Conservation (phyloP, 2,113 vertebrate species). For the Heterocephalus glaber region DNA sequence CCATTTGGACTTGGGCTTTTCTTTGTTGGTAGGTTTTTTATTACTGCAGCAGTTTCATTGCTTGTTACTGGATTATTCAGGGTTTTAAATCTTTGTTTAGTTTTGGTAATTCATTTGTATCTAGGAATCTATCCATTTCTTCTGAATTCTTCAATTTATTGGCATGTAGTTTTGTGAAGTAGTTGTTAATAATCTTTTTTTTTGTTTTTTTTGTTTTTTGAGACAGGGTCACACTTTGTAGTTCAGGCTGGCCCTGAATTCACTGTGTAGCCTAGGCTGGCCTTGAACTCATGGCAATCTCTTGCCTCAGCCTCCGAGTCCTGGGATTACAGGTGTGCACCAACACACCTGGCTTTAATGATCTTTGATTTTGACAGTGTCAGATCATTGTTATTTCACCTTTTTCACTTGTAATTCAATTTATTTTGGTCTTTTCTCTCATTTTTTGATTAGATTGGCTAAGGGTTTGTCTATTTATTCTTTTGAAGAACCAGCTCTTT, state of each 20-base stretch:
- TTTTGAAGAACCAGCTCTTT: neutral
- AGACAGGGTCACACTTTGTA: too few species aligned
- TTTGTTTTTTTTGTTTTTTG: too few species aligned
- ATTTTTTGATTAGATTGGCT: neutral
- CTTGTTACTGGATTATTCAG: neutral
- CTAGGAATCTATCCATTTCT: neutral
- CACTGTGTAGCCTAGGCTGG: too few species aligned
- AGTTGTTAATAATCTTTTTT: neutral
- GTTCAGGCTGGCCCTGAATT: too few species aligned
- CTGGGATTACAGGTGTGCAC: too few species aligned
- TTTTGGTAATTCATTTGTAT: neutral
- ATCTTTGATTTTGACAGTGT: neutral
- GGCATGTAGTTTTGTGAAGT: neutral
- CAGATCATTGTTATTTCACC: neutral
- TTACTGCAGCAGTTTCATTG: neutral
- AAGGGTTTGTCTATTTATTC: neutral
- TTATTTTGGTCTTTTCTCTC: neutral
- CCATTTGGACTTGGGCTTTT: neutral
- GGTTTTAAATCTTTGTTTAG: neutral
- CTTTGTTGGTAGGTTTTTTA: neutral
- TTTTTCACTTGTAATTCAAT: neutral
- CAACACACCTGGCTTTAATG: neutral
- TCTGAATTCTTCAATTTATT: neutral
- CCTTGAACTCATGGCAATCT: too few species aligned
- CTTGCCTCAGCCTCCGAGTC: too few species aligned